Conservation (phyloP, 2,888 invertebrate species). For the Clivina fossor region DNA sequence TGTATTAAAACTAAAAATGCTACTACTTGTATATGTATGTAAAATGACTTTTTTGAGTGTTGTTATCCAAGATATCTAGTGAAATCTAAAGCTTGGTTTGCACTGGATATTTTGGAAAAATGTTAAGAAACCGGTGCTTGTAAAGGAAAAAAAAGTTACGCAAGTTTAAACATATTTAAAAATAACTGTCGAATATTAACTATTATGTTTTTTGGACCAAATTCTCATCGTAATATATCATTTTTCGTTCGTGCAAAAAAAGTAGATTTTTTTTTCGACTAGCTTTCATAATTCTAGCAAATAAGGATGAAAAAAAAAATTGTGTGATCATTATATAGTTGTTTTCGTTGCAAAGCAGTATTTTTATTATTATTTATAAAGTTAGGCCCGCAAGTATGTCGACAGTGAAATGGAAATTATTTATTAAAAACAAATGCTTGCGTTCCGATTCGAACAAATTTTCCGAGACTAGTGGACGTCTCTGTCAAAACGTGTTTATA, state of each 20-base stretch:
- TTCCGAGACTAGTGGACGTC: slow-evolving; percentile 3
- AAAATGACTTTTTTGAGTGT: too few relatives aligned
- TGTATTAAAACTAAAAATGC: slow-evolving; percentile 41
- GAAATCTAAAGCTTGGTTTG: slow-evolving; percentile 33
- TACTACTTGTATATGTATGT: slow-evolving; percentile 39
- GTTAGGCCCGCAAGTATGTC: too few relatives aligned
- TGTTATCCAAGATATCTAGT: too few relatives aligned
- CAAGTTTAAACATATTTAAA: neutral
- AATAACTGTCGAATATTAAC: slow-evolving; percentile 10
- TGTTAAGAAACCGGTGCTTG: slow-evolving; percentile 22
- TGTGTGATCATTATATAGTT: slow-evolving; percentile 22
- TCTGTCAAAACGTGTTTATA: slow-evolving; percentile 20
- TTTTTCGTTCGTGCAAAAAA: slow-evolving; percentile 24
- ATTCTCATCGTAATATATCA: slow-evolving; percentile 9
- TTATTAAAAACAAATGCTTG: slow-evolving; percentile 4
- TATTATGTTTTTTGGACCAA: slow-evolving; percentile 23
- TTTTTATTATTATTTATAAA: slow-evolving; percentile 11
- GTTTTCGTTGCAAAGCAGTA: slow-evolving; percentile 29
- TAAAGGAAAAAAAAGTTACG: neutral
- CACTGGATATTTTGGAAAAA: slow-evolving; percentile 34
- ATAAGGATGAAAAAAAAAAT: slow-evolving; percentile 31
- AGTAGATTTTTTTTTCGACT: slow-evolving; percentile 22
- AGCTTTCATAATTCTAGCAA: slow-evolving; percentile 29
- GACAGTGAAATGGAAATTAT: too few relatives aligned
- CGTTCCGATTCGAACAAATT: neutral